phyloP scores from a whole-genome alignment of 2,113 vertebrate species.

The Gobiocypris rarus region DNA sequence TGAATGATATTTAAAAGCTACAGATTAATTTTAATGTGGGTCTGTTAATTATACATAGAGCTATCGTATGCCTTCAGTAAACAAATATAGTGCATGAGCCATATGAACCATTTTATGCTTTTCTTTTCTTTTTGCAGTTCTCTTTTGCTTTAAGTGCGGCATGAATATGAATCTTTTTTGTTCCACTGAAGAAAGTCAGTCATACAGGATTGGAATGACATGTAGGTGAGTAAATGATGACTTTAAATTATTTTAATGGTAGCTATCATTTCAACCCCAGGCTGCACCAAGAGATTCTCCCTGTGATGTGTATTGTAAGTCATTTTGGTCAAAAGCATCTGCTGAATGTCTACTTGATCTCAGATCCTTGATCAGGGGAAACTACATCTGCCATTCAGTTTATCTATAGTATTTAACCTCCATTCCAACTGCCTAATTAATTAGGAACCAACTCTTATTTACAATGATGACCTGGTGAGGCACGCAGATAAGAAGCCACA shows the following conservation, averaged over 20 bases:
- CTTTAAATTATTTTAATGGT: neutral
- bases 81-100: neutral
- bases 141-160: neutral
- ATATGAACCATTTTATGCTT: neutral
- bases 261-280: neutral
- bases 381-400: slow-evolving; percentile 10
- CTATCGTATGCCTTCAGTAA: neutral
- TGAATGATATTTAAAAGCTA: neutral
- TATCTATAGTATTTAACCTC: slow-evolving; percentile 24
- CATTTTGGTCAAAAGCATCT: slow-evolving; percentile 16
- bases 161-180: neutral
- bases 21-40: neutral
- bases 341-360: neutral
- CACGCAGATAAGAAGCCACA: slow-evolving; percentile 18
- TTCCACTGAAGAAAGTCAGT: neutral
- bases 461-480: slow-evolving; percentile 30
- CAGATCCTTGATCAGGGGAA: neutral
- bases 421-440: slow-evolving; percentile 31
- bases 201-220: neutral
- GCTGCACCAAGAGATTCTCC: neutral
- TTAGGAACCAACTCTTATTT: slow-evolving; percentile 25
- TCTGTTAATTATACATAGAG: neutral
- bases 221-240: neutral
- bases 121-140: neutral
- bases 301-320: neutral